Evolutionary conservation across 2,113 vertebrate species (phyloP).

Genomic region (Seriola rivoliana): DNA sequence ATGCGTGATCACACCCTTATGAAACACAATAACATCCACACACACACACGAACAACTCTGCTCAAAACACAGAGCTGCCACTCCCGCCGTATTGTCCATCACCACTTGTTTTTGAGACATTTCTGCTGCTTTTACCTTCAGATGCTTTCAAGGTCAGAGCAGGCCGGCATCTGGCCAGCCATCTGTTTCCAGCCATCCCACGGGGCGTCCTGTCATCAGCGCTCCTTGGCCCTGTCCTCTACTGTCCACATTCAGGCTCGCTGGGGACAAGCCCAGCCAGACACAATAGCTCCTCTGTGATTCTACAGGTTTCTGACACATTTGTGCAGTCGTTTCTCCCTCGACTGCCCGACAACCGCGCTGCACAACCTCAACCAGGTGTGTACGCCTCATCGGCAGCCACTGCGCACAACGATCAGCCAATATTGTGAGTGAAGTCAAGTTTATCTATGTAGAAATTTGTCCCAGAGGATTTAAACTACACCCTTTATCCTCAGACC

Average conservation of each 20-base stretch:
- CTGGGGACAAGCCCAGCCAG: constrained; percentile 30
- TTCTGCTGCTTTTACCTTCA: constrained; percentile 55
- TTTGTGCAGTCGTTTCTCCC: neutral
- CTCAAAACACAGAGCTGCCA: neutral
- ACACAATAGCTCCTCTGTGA: constrained; percentile 14
- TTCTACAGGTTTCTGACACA: constrained; percentile 21
- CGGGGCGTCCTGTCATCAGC: constrained; percentile 69
- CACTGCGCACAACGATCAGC: neutral
- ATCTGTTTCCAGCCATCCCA: constrained; percentile 79
- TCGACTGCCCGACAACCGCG: neutral
- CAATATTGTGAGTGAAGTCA: neutral
- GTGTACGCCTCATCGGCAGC: too few relatives aligned
- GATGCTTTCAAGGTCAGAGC: constrained; percentile 77
- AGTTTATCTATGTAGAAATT: neutral
- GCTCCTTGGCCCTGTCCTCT: constrained; percentile 71
- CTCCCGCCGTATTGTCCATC: neutral
- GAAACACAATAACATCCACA: neutral
- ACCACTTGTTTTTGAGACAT: constrained; percentile 37
- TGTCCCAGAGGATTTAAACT: neutral
- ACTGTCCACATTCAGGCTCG: constrained; percentile 60
- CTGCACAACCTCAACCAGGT: neutral
- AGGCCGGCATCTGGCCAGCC: constrained; percentile 78
- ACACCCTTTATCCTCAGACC: neutral
- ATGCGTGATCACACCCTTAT: neutral
- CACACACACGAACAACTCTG: neutral